phyloP scores from a whole-genome alignment of 2,888 invertebrate genomes.

The Argyresthia goedartella region DNA sequence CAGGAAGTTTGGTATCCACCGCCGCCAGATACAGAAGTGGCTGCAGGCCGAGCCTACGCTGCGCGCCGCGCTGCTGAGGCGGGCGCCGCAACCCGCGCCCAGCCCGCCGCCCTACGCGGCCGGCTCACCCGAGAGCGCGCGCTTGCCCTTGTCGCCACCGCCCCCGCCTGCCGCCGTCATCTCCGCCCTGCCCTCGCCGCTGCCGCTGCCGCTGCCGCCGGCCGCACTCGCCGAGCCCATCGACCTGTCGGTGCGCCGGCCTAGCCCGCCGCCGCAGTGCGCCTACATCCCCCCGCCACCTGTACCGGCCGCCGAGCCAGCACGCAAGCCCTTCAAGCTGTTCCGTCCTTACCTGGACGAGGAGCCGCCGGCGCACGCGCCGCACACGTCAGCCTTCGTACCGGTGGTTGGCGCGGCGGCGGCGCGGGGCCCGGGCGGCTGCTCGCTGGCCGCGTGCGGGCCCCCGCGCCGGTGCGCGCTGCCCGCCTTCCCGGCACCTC shows the following conservation, averaged over 20 bases:
- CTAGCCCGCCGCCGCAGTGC: conserved; percentile 36
- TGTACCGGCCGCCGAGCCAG: conserved; percentile 38
- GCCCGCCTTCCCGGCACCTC: conserved; percentile 65
- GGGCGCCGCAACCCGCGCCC: conserved; percentile 60
- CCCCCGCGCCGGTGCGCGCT: conserved; percentile 77
- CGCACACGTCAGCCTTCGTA: conserved; percentile 59
- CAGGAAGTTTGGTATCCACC: conserved; percentile 90
- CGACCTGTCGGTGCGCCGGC: conserved; percentile 20
- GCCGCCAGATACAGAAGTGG: conserved; percentile 94
- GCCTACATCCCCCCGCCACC: conserved; percentile 25
- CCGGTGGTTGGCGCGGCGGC: conserved; percentile 50
- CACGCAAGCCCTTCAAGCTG: conserved; percentile 77
- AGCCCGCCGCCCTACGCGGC: conserved; percentile 58
- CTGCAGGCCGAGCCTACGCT: conserved; percentile 86
- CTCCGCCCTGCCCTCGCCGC: conserved; percentile 34
- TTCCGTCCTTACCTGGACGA: conserved; percentile 84
- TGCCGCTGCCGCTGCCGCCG: conserved; percentile 25
- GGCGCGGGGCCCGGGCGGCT: conserved; percentile 52
- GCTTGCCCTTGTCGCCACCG: conserved; percentile 48
- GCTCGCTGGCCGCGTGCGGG: conserved; percentile 43
- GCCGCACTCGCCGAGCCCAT: conserved; percentile 34
- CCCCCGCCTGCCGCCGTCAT: too few relatives aligned
- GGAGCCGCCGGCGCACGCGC: conserved; percentile 55
- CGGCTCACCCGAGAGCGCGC: conserved; percentile 55
- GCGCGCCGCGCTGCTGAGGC: conserved; percentile 75